Percentiles rank a stretch among this genome's conserved stretches.
These are phyloP conservation scores for Megalops atlanticus DNA, from an alignment of 2,113 vertebrate species.

Conservation along the genomic window DNA sequence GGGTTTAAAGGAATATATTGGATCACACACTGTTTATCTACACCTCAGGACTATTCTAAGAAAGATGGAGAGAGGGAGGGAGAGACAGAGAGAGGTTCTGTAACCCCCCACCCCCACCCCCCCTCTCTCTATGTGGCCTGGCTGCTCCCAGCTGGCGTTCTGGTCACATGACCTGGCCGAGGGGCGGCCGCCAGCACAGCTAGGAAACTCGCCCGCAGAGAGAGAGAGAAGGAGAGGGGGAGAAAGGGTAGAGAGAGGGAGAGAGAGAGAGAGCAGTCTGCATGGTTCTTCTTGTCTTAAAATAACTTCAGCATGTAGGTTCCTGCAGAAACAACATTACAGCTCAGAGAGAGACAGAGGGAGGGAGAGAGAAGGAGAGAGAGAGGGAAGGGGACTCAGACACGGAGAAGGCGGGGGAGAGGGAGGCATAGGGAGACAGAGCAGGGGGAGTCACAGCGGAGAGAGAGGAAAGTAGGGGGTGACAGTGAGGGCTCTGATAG, in stretches of 20 bases:
- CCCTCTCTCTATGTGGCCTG: slow-evolving; percentile 38
- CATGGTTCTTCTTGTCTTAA: slow-evolving; percentile 63
- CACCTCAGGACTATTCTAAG: background rate
- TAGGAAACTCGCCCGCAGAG: slow-evolving; percentile 68
- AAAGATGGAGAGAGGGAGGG: slow-evolving; percentile 1
- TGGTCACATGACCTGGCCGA: slow-evolving; percentile 69
- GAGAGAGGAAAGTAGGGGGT: slow-evolving; percentile 9
- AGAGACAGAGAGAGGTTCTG: slow-evolving; percentile 24
- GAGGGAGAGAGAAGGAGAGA: slow-evolving; percentile 23
- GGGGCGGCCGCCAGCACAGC: slow-evolving; percentile 63
- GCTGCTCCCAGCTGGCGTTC: slow-evolving; percentile 68
- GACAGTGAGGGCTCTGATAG: background rate
- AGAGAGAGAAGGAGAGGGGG: slow-evolving; percentile 37
- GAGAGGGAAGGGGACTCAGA: slow-evolving; percentile 6
- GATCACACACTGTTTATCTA: background rate
- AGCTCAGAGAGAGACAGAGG: slow-evolving; percentile 17
- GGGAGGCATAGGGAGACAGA: background rate
- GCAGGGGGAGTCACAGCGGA: background rate
- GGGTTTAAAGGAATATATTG: background rate
- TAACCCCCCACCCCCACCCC: slow-evolving; percentile 38
- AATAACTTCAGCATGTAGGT: slow-evolving; percentile 66
- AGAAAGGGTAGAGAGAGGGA: slow-evolving; percentile 34
- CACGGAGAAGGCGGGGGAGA: slow-evolving; percentile 7
- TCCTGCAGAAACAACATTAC: slow-evolving; percentile 59
- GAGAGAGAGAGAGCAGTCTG: slow-evolving; percentile 50